Percentiles rank a stretch among this genome's conserved stretches.
Conservation (phyloP, 2,888 invertebrate genomes). For the Aplocera efformata region DNA sequence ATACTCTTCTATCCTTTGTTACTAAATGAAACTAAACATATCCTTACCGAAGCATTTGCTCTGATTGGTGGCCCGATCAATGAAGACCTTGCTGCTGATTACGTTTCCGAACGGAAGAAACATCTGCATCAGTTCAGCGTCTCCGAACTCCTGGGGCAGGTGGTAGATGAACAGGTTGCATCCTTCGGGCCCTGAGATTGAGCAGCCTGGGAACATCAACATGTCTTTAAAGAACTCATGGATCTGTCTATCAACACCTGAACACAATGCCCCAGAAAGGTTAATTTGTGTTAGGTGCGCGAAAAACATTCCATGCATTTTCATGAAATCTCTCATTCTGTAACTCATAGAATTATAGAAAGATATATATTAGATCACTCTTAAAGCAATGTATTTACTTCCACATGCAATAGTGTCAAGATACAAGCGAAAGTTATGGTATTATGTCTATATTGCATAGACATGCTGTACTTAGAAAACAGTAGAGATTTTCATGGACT, state of each 20-base stretch:
- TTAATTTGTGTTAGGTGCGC: conserved; percentile 17
- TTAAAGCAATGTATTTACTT: conserved; percentile 1
- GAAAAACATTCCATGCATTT: neutral
- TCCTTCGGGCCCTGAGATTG: conserved; percentile 98
- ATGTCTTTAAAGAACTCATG: conserved; percentile 85
- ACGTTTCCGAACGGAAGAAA: conserved; percentile 99
- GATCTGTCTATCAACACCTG: conserved; percentile 66
- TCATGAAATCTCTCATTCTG: neutral
- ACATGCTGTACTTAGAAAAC: no score
- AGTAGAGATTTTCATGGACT: neutral
- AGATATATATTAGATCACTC: no score
- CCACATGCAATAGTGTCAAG: conserved; percentile 1
- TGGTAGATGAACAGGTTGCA: conserved; percentile 99
- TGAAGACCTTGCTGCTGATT: conserved; percentile 99
- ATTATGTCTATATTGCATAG: no score
- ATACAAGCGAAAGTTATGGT: no score
- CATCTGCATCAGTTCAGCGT: conserved; percentile 99
- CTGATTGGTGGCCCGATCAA: conserved; percentile 99
- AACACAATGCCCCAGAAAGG: conserved; percentile 13
- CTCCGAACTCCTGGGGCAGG: conserved; percentile 99
- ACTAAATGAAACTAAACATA: no score
- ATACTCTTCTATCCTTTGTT: no score
- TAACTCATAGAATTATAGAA: no score
- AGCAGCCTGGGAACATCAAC: conserved; percentile 91
- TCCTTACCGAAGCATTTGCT: conserved; percentile 97